These are phyloP conservation scores for Xylophagus ater DNA, from an alignment of 2,888 invertebrate genomes.

Conservation along the genomic window DNA sequence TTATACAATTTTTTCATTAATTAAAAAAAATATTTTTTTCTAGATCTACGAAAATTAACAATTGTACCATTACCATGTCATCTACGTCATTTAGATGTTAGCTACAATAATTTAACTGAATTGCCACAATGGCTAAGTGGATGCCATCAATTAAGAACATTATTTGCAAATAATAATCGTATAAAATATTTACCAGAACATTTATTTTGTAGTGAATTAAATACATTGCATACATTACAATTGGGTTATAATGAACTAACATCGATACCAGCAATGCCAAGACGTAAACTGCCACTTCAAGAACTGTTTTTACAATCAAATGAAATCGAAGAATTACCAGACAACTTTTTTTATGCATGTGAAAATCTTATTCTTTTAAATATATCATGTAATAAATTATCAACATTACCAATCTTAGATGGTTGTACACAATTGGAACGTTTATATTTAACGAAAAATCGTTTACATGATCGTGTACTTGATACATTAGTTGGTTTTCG, in stretches of 20 bases:
- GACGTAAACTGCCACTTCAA: slow-evolving; percentile 51
- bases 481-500: slow-evolving; percentile 54
- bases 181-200: slow-evolving; percentile 60
- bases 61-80: slow-evolving; percentile 59
- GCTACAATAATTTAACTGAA: slow-evolving; percentile 60
- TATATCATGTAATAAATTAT: slow-evolving; percentile 66
- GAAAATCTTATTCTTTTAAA: slow-evolving; percentile 57
- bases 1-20: too few species aligned
- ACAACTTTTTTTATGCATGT: slow-evolving; percentile 61
- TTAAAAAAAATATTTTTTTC: too few species aligned
- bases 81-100: slow-evolving; percentile 65
- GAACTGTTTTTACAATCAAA: slow-evolving; percentile 69
- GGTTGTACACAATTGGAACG: slow-evolving; percentile 53
- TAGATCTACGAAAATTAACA: slow-evolving; percentile 61
- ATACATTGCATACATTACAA: slow-evolving; percentile 59
- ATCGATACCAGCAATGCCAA: slow-evolving; percentile 58
- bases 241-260: slow-evolving; percentile 68
- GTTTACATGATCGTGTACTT: slow-evolving; percentile 57
- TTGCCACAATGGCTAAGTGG: slow-evolving; percentile 69
- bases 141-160: slow-evolving; percentile 56
- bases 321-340: slow-evolving; percentile 59
- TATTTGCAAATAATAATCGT: slow-evolving; percentile 65
- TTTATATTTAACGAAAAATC: slow-evolving; percentile 64
- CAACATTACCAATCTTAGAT: slow-evolving; percentile 52
- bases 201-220: slow-evolving; percentile 61